Percentiles rank a stretch among this genome's conserved stretches.
phyloP scores from a whole-genome alignment of 2,113 vertebrate species.

The Geococcyx californianus region DNA sequence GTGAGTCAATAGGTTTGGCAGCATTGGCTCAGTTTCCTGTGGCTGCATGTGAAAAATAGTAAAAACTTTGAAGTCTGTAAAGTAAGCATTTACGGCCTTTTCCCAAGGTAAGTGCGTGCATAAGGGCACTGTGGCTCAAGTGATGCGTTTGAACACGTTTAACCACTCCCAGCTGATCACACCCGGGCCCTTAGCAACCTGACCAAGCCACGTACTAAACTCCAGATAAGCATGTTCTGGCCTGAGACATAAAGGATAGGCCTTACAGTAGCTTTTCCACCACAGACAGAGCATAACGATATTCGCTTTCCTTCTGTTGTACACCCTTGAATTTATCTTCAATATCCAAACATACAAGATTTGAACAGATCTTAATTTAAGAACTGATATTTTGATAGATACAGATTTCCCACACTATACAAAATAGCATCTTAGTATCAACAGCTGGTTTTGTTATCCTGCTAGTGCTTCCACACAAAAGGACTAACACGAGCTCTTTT shows the following conservation, averaged over 20 bases:
- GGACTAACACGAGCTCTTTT: background rate
- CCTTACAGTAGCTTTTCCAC: background rate
- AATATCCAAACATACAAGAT: background rate
- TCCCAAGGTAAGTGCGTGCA: background rate
- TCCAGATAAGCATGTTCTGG: background rate
- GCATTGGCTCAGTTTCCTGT: background rate
- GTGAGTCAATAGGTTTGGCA: fast-evolving
- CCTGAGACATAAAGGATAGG: background rate
- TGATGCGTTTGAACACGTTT: fast-evolving
- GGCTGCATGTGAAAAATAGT: background rate
- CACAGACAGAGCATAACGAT: no score
- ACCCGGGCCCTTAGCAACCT: background rate
- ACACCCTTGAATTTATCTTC: background rate
- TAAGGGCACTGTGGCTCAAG: background rate
- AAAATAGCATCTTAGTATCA: background rate
- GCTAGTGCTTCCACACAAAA: background rate
- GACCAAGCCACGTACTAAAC: fast-evolving
- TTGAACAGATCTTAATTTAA: background rate
- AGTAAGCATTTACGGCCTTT: background rate
- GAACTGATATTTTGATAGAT: background rate
- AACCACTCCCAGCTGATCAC: background rate
- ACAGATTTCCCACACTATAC: background rate
- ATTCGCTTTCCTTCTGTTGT: background rate
- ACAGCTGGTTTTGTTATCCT: background rate
- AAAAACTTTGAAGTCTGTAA: background rate